Base-by-base conservation (phyloP, 2,888 invertebrate species). In the Bedellia somnulentella region DNA sequence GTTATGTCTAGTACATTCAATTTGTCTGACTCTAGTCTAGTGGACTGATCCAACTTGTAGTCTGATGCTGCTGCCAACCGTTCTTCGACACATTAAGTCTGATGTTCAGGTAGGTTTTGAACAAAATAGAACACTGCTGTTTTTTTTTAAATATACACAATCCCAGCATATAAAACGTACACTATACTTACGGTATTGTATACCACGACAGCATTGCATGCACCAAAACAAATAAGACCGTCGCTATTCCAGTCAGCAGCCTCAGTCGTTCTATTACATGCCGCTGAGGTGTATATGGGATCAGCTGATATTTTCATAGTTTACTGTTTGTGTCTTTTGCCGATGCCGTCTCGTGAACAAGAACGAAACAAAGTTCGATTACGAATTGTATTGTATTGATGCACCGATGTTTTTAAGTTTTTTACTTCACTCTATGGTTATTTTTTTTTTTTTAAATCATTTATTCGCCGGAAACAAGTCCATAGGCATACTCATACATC, bases 181-280 rank as follows among this genome's bases (percentile, higher is more conserved):
- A 26, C 6, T 16, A 15, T 17, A 26, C 37, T 44, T 47, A 73
- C 73, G 46, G 59, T 63, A 49, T 88, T 73, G 49, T 85, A 85
- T 43, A 93, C 68, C 36, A 82, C 81, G 34, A 93, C 75, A 30
- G 88, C 80, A 62, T 87, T 83, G 38, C 82, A 81, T 5, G 89
- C 84, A 30, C 84, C 90, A 56, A 82, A 93, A 49, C 86, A 85
- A 46, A 93, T 80, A 23, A 87, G 52, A 24, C 83, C 83, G 45
- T 87, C 85, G 33, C 58, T 63, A 22, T 89, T 91, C 92, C 93
- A 93, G 51, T 93, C 90, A 1, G 81, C 82, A 42, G 85, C 80
- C 47, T 87, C 84, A 1, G 91, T 87, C 3, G 84, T 82, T 36
- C 86, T 82, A 60, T 93, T 94, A 47, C 90, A 91, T 0, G 86